phyloP scores from a whole-genome alignment of 1,140 invertebrate genomes.

The Sinella curviseta region DNA sequence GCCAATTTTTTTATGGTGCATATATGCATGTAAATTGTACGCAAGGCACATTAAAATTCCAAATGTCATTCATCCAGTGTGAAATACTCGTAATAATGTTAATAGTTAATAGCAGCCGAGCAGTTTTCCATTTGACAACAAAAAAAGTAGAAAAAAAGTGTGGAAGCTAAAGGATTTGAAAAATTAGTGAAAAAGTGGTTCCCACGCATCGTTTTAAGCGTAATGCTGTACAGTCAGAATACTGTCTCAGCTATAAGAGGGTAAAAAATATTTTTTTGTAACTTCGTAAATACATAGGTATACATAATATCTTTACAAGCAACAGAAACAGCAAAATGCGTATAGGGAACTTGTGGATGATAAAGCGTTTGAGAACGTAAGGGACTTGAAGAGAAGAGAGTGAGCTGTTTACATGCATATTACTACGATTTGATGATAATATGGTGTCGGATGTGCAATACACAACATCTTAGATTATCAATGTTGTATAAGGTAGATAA shows the following conservation, averaged over 20 bases:
- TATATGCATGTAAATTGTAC: neutral
- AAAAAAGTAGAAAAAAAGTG: neutral
- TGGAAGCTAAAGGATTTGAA: neutral
- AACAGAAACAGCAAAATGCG: too few relatives aligned
- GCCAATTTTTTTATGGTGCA: neutral
- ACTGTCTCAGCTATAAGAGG: neutral
- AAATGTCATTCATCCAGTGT: conserved; percentile 23
- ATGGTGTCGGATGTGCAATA: too few relatives aligned
- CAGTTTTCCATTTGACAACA: neutral
- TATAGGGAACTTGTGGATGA: too few relatives aligned
- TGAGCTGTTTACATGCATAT: neutral
- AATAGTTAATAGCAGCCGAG: neutral
- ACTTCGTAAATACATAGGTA: too few relatives aligned
- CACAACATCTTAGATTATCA: too few relatives aligned
- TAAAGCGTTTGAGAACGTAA: too few relatives aligned
- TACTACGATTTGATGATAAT: neutral
- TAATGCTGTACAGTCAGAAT: neutral
- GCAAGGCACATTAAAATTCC: conserved; percentile 10
- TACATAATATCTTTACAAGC: too few relatives aligned
- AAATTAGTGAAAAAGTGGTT: conserved; percentile 26
- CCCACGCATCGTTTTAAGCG: conserved; percentile 20
- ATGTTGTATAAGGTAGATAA: too few relatives aligned
- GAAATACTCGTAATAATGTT: neutral
- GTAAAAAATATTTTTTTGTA: too few relatives aligned
- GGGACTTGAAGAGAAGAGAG: too few relatives aligned